phyloP scores from a whole-genome alignment of 2,113 vertebrate species.

The Corythornis vintsioides region DNA sequence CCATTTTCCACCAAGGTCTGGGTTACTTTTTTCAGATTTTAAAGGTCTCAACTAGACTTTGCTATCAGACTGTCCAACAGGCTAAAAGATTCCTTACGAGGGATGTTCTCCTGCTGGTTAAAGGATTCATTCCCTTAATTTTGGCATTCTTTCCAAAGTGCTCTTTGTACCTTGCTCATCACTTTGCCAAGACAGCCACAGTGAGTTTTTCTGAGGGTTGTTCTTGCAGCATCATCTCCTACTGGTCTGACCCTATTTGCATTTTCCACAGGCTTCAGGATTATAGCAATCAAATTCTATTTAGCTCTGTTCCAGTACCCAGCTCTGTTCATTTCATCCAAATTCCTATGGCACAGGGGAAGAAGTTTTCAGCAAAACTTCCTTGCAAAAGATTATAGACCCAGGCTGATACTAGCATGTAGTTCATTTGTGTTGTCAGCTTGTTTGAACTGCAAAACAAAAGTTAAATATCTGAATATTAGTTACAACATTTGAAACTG shows the following conservation, averaged over 20 bases:
- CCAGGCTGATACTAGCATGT: background rate
- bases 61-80: background rate
- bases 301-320: background rate
- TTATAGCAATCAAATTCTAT: background rate
- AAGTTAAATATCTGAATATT: background rate
- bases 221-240: background rate
- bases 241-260: background rate
- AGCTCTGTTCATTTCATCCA: background rate
- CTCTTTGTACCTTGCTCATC: background rate
- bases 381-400: background rate
- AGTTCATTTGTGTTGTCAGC: background rate
- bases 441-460: background rate
- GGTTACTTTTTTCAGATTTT: background rate
- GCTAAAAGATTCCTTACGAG: background rate
- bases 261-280: background rate
- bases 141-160: background rate
- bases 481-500: background rate
- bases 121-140: background rate
- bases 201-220: background rate
- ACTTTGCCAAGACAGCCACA: background rate
- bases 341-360: background rate
- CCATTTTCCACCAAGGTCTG: background rate
- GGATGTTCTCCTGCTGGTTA: background rate
- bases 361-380: background rate
- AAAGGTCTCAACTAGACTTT: background rate